A percentile compares a stretch with the other conserved stretches of the same genome.
phyloP scores from a whole-genome alignment of 2,888 invertebrate genomes.

The Pilophorus perplexus region DNA sequence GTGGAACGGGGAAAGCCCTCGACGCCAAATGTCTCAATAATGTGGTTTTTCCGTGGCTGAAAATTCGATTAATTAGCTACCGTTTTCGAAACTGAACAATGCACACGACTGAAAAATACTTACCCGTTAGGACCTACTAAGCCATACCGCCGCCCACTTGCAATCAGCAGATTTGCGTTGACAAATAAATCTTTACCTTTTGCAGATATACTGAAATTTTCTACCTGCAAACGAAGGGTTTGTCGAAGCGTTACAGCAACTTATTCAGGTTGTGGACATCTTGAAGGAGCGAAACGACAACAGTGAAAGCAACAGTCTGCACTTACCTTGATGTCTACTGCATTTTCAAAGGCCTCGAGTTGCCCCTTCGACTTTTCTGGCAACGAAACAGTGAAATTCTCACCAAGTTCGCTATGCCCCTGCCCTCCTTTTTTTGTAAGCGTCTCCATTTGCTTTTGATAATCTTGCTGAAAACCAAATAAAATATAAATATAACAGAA shows the following conservation, averaged over 20 bases:
- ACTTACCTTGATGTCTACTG: slow-evolving; percentile 86
- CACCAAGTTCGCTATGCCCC: slow-evolving; percentile 84
- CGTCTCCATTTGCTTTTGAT: slow-evolving; percentile 81
- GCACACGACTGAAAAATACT: slow-evolving; percentile 47
- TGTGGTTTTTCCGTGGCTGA: slow-evolving; percentile 95
- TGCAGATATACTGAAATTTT: slow-evolving; percentile 96
- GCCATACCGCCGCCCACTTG: slow-evolving; percentile 91
- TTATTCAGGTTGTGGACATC: too few species aligned
- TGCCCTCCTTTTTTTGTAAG: slow-evolving; percentile 83
- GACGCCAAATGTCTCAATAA: slow-evolving; percentile 87
- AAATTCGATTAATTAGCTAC: slow-evolving; percentile 40
- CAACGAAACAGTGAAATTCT: slow-evolving; percentile 93
- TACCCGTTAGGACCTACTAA: slow-evolving; percentile 97
- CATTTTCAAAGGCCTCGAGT: slow-evolving; percentile 80
- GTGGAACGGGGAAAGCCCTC: slow-evolving; percentile 88
- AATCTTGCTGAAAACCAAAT: slow-evolving; percentile 65
- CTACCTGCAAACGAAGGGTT: slow-evolving; percentile 56
- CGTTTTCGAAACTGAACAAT: too few species aligned
- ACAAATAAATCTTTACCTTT: slow-evolving; percentile 96
- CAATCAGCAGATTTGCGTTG: slow-evolving; percentile 90
- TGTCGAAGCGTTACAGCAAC: too few species aligned
- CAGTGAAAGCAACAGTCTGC: background rate
- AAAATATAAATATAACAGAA: slow-evolving; percentile 34
- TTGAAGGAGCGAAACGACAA: too few species aligned
- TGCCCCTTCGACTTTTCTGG: slow-evolving; percentile 67